A percentile compares a stretch with the other conserved stretches of the same genome.
phyloP scores from a whole-genome alignment of 92 coral and sea anemone species.

The Phenganax marumi region DNA sequence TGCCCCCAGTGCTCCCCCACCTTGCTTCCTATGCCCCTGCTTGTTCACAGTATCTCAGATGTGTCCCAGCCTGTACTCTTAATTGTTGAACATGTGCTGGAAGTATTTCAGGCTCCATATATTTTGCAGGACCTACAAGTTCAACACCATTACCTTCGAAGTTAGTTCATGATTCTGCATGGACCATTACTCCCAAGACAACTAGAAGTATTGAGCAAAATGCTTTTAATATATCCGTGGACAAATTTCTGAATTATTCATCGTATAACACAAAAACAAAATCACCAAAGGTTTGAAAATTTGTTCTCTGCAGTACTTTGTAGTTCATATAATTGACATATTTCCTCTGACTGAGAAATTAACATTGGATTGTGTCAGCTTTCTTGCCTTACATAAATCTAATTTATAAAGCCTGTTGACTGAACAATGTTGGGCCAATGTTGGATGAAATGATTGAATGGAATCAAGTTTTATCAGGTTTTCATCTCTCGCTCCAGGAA shows the following conservation, averaged over 20 bases:
- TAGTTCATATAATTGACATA: background rate
- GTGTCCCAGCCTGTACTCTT: background rate
- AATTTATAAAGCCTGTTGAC: too few relatives aligned
- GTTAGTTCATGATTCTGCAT: background rate
- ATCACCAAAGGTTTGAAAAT: conserved; percentile 18
- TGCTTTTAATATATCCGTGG: conserved; percentile 1
- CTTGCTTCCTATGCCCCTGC: too few relatives aligned
- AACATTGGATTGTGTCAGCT: too few relatives aligned
- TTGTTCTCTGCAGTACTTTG: background rate
- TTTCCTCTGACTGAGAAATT: too few relatives aligned
- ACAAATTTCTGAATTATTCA: conserved; percentile 11
- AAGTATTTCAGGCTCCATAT: background rate
- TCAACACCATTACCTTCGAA: conserved; percentile 39
- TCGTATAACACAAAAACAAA: conserved; percentile 6
- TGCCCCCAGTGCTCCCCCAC: too few relatives aligned
- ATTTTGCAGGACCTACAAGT: conserved; percentile 34
- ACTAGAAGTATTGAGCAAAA: background rate
- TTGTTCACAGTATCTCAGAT: too few relatives aligned
- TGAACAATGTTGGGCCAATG: too few relatives aligned
- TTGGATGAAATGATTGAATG: too few relatives aligned
- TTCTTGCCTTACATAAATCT: too few relatives aligned
- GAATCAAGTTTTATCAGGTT: too few relatives aligned
- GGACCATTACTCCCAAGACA: conserved; percentile 16
- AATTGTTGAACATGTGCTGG: background rate
- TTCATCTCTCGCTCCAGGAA: too few relatives aligned